Percentiles rank a stretch among this genome's conserved stretches.
Conservation (phyloP, 2,113 vertebrate species). For the Gambusia affinis region DNA sequence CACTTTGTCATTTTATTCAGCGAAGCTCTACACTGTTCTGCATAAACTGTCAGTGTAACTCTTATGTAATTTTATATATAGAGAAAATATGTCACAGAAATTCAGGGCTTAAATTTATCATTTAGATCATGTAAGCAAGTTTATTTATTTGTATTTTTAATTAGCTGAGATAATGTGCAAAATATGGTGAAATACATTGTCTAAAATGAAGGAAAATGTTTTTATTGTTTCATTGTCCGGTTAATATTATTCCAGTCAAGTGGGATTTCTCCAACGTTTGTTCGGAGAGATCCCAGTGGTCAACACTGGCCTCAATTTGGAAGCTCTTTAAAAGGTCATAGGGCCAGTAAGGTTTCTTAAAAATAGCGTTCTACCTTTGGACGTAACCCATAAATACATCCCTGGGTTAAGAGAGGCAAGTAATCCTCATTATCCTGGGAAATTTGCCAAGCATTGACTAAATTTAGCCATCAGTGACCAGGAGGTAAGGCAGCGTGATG, state of each 20-base stretch:
- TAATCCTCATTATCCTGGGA: slow-evolving; percentile 54
- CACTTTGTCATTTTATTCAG: not conserved
- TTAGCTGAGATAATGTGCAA: not conserved
- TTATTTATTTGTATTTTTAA: not conserved
- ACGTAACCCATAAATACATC: slow-evolving; percentile 48
- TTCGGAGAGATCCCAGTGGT: not conserved
- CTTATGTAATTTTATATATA: not conserved
- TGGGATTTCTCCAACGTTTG: not conserved
- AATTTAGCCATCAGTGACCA: slow-evolving; percentile 28
- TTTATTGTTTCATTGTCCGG: not conserved
- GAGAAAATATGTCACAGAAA: not conserved
- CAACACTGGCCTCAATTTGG: not conserved
- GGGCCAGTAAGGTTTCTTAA: slow-evolving; percentile 3
- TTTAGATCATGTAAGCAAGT: not conserved
- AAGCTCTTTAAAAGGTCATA: slow-evolving; percentile 1
- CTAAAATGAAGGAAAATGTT: not conserved
- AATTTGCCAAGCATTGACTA: slow-evolving; percentile 9
- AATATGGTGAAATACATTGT: not conserved
- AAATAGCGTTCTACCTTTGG: slow-evolving; percentile 25
- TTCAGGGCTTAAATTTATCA: not conserved
- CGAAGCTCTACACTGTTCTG: not conserved
- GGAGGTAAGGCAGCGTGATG: not conserved
- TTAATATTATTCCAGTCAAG: not conserved
- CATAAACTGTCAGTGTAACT: not conserved
- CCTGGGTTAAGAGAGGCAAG: slow-evolving; percentile 36